Conservation (phyloP, 2,113 vertebrate species). For the Syrrhaptes paradoxus region DNA sequence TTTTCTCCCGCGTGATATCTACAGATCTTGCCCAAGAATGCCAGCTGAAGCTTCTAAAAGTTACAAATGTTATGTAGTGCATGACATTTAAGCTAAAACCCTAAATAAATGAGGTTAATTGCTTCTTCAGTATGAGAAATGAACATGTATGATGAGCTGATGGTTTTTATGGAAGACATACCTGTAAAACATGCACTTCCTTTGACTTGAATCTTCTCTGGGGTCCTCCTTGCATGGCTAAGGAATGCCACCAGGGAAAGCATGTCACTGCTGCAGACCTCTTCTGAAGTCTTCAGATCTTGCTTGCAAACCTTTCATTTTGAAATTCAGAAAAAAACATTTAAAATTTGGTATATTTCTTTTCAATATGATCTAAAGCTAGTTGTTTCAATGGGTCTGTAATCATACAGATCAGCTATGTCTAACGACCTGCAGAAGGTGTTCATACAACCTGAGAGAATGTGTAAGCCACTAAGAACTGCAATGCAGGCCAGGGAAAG, state of each 20-base stretch:
- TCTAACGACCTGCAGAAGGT: not conserved
- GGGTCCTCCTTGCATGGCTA: not conserved
- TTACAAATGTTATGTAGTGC: not conserved
- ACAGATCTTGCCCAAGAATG: not conserved
- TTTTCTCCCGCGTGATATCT: not conserved
- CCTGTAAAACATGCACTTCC: not conserved
- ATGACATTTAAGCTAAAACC: constrained; percentile 22
- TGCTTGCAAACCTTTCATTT: not conserved
- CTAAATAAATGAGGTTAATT: not conserved
- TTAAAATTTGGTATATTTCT: not conserved
- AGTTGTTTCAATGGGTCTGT: not conserved
- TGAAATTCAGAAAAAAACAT: not conserved
- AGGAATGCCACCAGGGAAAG: not conserved
- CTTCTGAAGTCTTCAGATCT: not conserved
- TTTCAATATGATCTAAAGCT: not conserved
- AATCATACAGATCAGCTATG: not conserved
- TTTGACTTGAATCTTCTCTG: not conserved
- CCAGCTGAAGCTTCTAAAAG: constrained; percentile 33
- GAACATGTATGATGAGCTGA: not conserved
- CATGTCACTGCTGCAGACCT: not conserved
- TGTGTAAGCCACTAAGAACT: not conserved
- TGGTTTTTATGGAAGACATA: not conserved
- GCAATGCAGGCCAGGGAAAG: not conserved
- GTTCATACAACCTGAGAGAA: not conserved
- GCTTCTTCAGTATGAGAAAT: not conserved